Base-by-base conservation (phyloP, 2,113 vertebrate genomes). In the Australoheros scitulus region DNA sequence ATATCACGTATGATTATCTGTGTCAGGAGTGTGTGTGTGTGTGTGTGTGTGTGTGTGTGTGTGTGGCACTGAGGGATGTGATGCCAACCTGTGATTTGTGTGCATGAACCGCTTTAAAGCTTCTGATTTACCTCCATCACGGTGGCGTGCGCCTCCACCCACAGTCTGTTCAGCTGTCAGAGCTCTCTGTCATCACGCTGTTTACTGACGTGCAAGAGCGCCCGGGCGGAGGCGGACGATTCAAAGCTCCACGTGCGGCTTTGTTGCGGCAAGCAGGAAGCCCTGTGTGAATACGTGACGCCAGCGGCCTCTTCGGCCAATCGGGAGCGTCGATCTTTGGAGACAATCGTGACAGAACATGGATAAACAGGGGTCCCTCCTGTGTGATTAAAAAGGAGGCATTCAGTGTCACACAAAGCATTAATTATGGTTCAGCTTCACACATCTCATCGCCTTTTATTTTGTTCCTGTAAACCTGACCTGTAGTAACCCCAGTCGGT, bases 171-270 rank as follows among this genome's bases (percentile, higher is more conserved):
- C 43, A 32, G 24, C 24, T 29, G 24, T 1, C 43, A 2, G 24
- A 70, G 43, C 64, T 29, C 65, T 52, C 43, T 70, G 65, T 52
- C 65, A 13, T 52, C 65, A 70, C 17, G 24, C 65, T 70, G 65
- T 52, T 70, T 20, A 15, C 65, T 52, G 65, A 70, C 65, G 65
- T 70, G 65, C 43, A 70, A 32, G 65, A 70, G 43, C 24, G 24
- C 50, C 41, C 18, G 1, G n/a, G 56, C 10, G 56, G 56, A 57
- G 56, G 56, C 56, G n/a, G 56, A 22, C 9, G 43, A 70, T 70
- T 70, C 65, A 70, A 52, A 70, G 24, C 65, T 6, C 6, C 24
- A 32, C 65, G 43, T 0, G 65, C 65, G 7, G 65, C 65, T 52
- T 70, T 52, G 65, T 70, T 24, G 43, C 17, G 43, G 65, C 10